These are phyloP conservation scores for Drymonia ruficornis DNA, from an alignment of 2,888 invertebrate species.

Conservation along the genomic window DNA sequence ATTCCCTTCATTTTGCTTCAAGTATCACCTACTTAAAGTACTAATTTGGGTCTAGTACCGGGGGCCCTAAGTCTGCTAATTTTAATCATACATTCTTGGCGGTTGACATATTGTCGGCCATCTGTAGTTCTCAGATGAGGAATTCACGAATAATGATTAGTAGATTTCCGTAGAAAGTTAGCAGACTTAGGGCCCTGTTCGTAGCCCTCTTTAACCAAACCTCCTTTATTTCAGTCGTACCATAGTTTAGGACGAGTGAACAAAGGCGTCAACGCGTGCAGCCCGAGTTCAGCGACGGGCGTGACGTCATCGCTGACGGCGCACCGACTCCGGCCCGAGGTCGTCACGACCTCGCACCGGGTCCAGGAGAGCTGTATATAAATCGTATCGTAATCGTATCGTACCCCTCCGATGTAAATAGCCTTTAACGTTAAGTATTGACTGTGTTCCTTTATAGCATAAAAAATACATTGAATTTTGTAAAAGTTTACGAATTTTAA, in stretches of 20 bases:
- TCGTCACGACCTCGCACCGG: conserved; percentile 94
- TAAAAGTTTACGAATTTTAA: conserved; percentile 49
- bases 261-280: conserved; percentile 87
- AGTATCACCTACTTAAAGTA: too few relatives aligned
- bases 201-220: background rate
- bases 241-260: conserved; percentile 90
- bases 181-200: too few relatives aligned
- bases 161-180: too few relatives aligned
- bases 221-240: conserved; percentile 87
- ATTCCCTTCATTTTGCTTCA: too few relatives aligned
- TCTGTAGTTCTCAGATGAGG: too few relatives aligned
- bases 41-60: too few relatives aligned
- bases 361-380: conserved; percentile 97
- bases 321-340: conserved; percentile 92
- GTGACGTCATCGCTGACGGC: conserved; percentile 92
- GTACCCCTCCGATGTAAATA: conserved; percentile 63
- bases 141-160: too few relatives aligned
- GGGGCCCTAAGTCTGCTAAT: too few relatives aligned
- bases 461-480: conserved; percentile 45
- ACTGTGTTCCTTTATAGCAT: conserved; percentile 66
- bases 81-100: too few relatives aligned
- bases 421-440: conserved; percentile 37
- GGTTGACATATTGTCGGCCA: too few relatives aligned
- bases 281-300: conserved; percentile 75
- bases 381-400: conserved; percentile 44